phyloP scores from a whole-genome alignment of 2,888 invertebrate species.

The Monoplex corrugatus region DNA sequence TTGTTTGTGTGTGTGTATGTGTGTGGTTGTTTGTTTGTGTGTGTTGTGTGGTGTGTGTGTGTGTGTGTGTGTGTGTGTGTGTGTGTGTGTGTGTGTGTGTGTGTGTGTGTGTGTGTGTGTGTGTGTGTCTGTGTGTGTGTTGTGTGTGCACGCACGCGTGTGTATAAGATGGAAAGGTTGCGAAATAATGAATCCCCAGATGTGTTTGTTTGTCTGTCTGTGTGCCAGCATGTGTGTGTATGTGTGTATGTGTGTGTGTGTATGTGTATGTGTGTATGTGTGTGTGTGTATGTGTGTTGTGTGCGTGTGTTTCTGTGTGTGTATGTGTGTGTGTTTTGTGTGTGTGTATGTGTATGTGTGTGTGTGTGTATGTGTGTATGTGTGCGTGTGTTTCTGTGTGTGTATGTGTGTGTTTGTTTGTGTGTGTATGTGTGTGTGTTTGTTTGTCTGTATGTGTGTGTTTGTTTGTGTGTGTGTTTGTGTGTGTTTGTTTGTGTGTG shows the following conservation, averaged over 20 bases:
- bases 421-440: neutral
- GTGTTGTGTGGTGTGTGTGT: neutral
- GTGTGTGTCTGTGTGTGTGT: neutral
- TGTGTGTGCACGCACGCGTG: neutral
- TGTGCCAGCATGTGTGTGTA: neutral
- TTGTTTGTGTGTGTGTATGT: neutral
- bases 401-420: neutral
- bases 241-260: neutral
- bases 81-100: neutral
- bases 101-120: neutral
- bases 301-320: neutral
- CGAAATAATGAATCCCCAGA: too few species aligned
- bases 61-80: neutral
- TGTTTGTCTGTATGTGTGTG: neutral
- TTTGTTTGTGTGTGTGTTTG: too few species aligned
- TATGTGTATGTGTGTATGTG: too few species aligned
- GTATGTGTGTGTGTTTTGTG: neutral
- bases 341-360: slow-evolving; percentile 8
- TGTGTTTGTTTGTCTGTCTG: too few species aligned
- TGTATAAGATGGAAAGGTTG: too few species aligned
- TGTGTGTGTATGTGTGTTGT: neutral
- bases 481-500: neutral
- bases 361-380: neutral
- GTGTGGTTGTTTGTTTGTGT: neutral
- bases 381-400: neutral